Evolutionary conservation across 1,140 invertebrate species (phyloP), one percentile per base, ranked within the genome.

Genomic region (Polyergus mexicanus): DNA sequence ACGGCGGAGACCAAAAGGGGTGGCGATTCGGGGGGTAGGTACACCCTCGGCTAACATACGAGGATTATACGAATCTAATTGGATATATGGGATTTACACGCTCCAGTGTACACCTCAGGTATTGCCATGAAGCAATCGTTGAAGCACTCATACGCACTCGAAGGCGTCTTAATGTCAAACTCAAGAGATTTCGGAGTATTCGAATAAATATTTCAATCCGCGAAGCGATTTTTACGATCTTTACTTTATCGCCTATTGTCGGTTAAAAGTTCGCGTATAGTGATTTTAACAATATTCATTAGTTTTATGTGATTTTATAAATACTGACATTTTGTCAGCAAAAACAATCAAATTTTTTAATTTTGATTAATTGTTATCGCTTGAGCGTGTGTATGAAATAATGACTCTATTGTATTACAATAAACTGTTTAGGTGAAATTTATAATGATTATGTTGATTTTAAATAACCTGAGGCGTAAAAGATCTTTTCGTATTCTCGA

Each of bases 31-130:
- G 87, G 89, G 47, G 84, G 87, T 92, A 87, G 88, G 86, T 69
- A 72, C 90, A 91, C 88, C 89, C 90, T 92, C 90, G 88, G 89
- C 90, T 90, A 92, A 92, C 90, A 88, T 91, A 84, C 90, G 86
- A 80, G 94, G 93, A 94, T 94, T 95, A 95, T 93, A 93, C 91
- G 87, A 94, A 91, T 94, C 93, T 94, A 95, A 95, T 95, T 94
- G 94, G 94, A 94, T 94, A 90, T 94, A 94, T 92, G 92, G 91
- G 93, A 94, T 94, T 94, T 94, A 92, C 90, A 84, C 85, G 87
- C 66, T 90, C 74, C 77, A 80, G 56, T 76, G 81, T 89, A 81
- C 85, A 90, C 84, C 68, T 83, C 88, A 89, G 89, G 80, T 85
- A 90, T 87, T 85, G 88, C 88, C 44, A 60, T 63, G 65, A 81